Conservation (phyloP, 2,113 vertebrate species). For the Petrocephalus microphthalmus region DNA sequence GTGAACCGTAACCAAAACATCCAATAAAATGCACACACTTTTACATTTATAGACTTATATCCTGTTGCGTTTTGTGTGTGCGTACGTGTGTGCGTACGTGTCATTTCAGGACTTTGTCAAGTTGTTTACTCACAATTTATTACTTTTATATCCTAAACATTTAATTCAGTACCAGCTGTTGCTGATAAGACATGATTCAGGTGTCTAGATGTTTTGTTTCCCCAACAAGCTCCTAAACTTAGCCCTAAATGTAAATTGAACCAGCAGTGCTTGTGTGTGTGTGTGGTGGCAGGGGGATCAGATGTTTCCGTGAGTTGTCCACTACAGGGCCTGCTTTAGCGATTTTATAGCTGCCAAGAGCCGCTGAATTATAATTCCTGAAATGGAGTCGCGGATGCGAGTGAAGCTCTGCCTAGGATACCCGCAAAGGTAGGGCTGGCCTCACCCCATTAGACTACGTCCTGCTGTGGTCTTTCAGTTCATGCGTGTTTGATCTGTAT, state of each 20-base stretch:
- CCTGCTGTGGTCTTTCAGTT: neutral
- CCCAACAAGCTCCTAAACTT: neutral
- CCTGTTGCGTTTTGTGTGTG: neutral
- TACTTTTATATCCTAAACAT: neutral
- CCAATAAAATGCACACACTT: constrained; percentile 17
- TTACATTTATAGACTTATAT: constrained; percentile 9
- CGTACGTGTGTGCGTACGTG: neutral
- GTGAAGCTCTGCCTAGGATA: neutral
- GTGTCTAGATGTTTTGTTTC: neutral
- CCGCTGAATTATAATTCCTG: neutral
- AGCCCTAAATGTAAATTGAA: no score
- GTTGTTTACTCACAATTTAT: neutral
- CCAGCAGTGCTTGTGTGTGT: no score
- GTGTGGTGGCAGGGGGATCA: no score
- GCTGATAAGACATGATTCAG: neutral
- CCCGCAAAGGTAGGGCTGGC: neutral
- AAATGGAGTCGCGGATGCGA: no score
- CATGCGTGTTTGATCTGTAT: neutral
- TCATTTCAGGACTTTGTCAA: neutral
- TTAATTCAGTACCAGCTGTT: neutral
- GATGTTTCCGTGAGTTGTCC: neutral
- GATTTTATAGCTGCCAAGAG: neutral
- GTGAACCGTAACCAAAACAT: constrained; percentile 18
- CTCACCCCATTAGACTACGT: neutral
- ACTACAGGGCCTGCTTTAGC: neutral